Evolutionary conservation across 1,140 invertebrate genomes (phyloP).

Genomic region (Leptonema lineaticorne): DNA sequence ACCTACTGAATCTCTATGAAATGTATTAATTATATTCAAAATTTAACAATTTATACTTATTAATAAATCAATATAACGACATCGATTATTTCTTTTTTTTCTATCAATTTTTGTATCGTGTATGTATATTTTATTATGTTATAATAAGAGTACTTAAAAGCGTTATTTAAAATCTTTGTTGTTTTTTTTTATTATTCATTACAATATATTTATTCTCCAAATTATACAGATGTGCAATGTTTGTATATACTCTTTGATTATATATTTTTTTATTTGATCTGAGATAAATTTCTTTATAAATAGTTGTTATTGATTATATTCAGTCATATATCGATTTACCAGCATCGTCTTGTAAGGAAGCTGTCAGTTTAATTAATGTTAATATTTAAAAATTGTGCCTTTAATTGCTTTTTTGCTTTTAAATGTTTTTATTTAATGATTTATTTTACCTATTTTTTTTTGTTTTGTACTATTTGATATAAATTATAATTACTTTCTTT

Average conservation of each 20-base stretch:
- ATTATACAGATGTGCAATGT: conserved; percentile 7
- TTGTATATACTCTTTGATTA: conserved; percentile 25
- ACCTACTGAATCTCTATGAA: conserved; percentile 24
- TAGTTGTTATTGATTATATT: background rate
- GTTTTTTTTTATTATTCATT: too few relatives aligned
- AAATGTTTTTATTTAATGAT: conserved; percentile 36
- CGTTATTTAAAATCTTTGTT: background rate
- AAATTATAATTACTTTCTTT: conserved; percentile 24
- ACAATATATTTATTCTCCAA: conserved; percentile 17
- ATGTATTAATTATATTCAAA: conserved; percentile 4
- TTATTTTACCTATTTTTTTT: conserved; percentile 26
- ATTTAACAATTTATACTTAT: conserved; percentile 9
- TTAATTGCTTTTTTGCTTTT: conserved; percentile 42
- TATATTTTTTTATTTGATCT: conserved; percentile 18
- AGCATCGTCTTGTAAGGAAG: conserved; percentile 16
- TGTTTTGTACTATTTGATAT: conserved; percentile 31
- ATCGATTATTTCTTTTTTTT: too few relatives aligned
- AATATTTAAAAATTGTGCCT: conserved; percentile 40
- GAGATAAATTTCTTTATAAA: conserved; percentile 1
- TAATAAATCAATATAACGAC: background rate
- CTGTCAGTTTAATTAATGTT: conserved; percentile 31
- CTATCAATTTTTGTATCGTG: too few relatives aligned
- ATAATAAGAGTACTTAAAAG: background rate
- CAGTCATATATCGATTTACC: background rate
- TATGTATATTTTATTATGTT: background rate